Percentiles rank a stretch among this genome's conserved stretches.
Evolutionary conservation across 1,140 invertebrate species (phyloP).

Genomic region (Laupala kohalensis): DNA sequence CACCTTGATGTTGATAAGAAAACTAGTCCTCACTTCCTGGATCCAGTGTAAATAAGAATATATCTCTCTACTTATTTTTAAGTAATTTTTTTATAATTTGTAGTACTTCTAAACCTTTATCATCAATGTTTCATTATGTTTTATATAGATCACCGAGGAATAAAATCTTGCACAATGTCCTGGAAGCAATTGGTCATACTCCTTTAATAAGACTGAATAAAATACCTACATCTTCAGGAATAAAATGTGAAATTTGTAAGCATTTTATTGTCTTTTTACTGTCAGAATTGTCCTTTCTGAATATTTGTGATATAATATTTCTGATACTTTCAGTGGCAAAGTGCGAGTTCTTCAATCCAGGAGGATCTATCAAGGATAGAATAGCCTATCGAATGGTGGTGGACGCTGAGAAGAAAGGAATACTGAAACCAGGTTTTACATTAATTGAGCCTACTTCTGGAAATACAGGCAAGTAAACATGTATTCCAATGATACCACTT

Average conservation of each 20-base stretch:
- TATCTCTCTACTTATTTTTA: not conserved
- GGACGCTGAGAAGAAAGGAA: constrained; percentile 80
- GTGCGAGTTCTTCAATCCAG: constrained; percentile 96
- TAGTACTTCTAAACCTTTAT: too few relatives aligned
- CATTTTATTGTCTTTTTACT: too few relatives aligned
- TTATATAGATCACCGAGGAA: constrained; percentile 27
- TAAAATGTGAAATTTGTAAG: constrained; percentile 93
- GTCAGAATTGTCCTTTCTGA: too few relatives aligned
- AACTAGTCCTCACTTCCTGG: constrained; percentile 28
- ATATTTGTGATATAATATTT: too few relatives aligned
- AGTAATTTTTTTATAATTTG: not conserved
- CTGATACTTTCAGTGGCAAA: constrained; percentile 67
- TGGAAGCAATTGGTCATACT: constrained; percentile 82
- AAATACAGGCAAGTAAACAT: constrained; percentile 50
- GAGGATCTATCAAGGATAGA: constrained; percentile 94
- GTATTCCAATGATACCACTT: too few relatives aligned
- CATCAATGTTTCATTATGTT: too few relatives aligned
- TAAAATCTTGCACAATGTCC: constrained; percentile 61
- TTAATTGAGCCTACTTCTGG: constrained; percentile 96
- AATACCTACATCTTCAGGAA: constrained; percentile 65
- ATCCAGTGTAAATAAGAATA: constrained; percentile 16
- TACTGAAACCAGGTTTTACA: constrained; percentile 75
- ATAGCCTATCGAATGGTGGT: constrained; percentile 90
- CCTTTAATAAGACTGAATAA: constrained; percentile 79
- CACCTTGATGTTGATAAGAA: constrained; percentile 19